These are phyloP conservation scores for Acinonyx jubatus DNA, from an alignment of 2,113 vertebrate species.

Conservation along the genomic window DNA sequence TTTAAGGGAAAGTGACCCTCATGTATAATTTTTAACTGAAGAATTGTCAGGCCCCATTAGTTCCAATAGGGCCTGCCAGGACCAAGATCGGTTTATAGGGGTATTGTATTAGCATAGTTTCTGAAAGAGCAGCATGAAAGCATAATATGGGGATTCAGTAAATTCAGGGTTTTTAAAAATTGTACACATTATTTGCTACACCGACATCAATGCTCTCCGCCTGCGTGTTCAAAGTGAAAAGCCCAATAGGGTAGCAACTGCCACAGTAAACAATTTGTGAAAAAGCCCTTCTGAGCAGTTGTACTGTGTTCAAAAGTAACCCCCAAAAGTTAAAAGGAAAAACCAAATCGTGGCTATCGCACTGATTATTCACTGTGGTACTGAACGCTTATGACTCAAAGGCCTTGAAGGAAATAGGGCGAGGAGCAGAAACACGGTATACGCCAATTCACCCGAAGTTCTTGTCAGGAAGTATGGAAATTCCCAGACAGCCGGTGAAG, in stretches of 20 bases:
- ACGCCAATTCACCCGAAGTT: constrained; percentile 49
- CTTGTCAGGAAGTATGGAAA: constrained; percentile 34
- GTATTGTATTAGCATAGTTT: constrained; percentile 81
- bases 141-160: constrained; percentile 75
- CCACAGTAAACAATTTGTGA: constrained; percentile 57
- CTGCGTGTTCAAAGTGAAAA: constrained; percentile 71
- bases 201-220: constrained; percentile 57
- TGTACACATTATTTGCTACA: constrained; percentile 73
- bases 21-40: constrained; percentile 92
- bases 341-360: constrained; percentile 53
- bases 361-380: constrained; percentile 68
- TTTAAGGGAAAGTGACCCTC: constrained; percentile 91
- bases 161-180: constrained; percentile 65
- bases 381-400: constrained; percentile 66
- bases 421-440: constrained; percentile 58
- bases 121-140: constrained; percentile 72
- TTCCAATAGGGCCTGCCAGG: constrained; percentile 86
- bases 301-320: constrained; percentile 68
- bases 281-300: constrained; percentile 70
- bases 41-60: constrained; percentile 91
- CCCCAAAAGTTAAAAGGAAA: constrained; percentile 77
- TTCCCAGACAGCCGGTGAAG: constrained; percentile 69
- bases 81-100: constrained; percentile 80
- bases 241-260: constrained; percentile 64
- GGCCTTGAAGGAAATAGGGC: constrained; percentile 70